These are phyloP conservation scores for Carettochelys insculpta DNA, from an alignment of 2,113 vertebrate genomes.

Conservation along the genomic window DNA sequence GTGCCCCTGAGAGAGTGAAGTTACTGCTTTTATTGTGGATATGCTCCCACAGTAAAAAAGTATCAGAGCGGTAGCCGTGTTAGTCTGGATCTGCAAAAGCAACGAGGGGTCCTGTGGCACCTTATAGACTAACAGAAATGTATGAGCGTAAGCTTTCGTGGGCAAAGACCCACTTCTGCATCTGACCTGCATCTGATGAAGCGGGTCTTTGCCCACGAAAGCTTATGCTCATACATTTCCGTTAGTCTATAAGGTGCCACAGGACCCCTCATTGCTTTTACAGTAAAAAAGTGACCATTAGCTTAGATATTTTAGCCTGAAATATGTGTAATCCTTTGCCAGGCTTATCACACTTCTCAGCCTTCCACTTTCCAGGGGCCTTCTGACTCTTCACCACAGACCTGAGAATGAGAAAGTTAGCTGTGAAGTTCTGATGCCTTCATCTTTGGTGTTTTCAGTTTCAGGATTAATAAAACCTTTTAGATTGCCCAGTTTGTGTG, in stretches of 20 bases:
- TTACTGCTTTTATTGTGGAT: not conserved
- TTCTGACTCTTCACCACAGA: not conserved
- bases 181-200: too few relatives aligned
- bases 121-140: too few relatives aligned
- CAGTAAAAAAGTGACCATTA: not conserved
- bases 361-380: not conserved
- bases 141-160: too few relatives aligned
- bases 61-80: too few relatives aligned
- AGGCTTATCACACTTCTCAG: not conserved
- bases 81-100: too few relatives aligned
- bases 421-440: not conserved
- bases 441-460: not conserved
- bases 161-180: too few relatives aligned
- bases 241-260: too few relatives aligned
- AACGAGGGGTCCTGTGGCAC: too few relatives aligned
- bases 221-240: too few relatives aligned
- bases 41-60: too few relatives aligned
- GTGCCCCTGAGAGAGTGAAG: not conserved
- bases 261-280: too few relatives aligned
- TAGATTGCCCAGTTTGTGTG: rapidly evolving
- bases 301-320: not conserved
- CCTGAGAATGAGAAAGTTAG: not conserved
- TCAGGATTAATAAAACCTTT: not conserved
- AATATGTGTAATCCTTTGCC: not conserved
- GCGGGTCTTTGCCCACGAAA: too few relatives aligned